Percentiles rank a stretch among this genome's conserved stretches.
These are phyloP conservation scores for Aldabrachelys gigantea DNA, from an alignment of 2,113 vertebrate genomes.

Conservation along the genomic window DNA sequence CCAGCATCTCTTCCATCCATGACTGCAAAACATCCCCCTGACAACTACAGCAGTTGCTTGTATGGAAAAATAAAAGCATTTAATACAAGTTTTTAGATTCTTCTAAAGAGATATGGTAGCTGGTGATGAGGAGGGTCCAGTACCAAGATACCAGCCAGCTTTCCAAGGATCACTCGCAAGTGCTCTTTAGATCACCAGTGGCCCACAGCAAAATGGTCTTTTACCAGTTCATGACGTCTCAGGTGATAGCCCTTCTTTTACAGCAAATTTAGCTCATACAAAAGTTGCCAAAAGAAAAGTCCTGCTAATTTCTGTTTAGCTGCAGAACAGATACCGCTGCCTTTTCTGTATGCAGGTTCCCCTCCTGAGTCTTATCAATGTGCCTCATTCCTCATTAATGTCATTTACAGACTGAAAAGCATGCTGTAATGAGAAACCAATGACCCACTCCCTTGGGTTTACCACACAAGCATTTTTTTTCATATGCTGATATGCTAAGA, in stretches of 20 bases:
- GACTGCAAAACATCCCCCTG: accelerated
- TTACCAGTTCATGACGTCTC: accelerated
- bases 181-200: accelerated
- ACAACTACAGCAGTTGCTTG: neutral
- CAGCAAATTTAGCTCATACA: neutral
- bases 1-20: neutral
- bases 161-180: accelerated
- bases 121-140: neutral
- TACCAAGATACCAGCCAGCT: neutral
- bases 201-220: accelerated
- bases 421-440: neutral
- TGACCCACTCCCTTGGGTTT: neutral
- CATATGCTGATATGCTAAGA: neutral
- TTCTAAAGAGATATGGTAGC: neutral
- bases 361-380: accelerated
- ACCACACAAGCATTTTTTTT: accelerated
- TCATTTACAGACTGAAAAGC: neutral
- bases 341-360: too few relatives aligned
- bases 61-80: neutral
- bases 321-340: neutral
- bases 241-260: neutral
- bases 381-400: accelerated
- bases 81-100: neutral
- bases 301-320: neutral
- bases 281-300: neutral